Evolutionary conservation across 2,113 vertebrate species (phyloP).

Genomic region (Sylvietta virens): DNA sequence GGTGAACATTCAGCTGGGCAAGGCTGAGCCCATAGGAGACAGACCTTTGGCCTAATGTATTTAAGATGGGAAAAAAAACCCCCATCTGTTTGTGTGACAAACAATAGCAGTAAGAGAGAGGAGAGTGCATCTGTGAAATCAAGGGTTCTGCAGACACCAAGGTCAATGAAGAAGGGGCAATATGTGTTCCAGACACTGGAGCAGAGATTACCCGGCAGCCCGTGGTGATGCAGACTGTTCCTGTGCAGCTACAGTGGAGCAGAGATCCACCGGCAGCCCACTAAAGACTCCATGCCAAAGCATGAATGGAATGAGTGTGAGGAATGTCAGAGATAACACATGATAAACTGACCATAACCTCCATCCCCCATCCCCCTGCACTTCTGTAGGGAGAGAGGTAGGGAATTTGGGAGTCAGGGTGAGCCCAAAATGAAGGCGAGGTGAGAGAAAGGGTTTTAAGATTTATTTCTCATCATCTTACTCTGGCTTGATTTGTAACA

Average conservation of each 20-base stretch:
- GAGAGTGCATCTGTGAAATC: background rate
- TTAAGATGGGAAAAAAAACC: background rate
- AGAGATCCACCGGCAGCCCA: background rate
- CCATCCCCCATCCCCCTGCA: background rate
- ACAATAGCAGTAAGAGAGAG: background rate
- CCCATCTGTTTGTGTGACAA: background rate
- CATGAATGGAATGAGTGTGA: background rate
- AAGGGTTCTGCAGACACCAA: background rate
- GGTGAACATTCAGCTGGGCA: fast-evolving
- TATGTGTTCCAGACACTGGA: background rate
- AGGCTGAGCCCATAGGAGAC: fast-evolving
- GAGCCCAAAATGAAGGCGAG: background rate
- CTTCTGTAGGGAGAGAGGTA: background rate
- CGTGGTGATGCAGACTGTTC: too few species aligned
- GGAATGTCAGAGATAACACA: fast-evolving
- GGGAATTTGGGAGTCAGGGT: background rate
- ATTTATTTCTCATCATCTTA: background rate
- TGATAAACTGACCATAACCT: background rate
- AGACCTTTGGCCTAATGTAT: background rate
- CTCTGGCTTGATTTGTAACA: background rate
- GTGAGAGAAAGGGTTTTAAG: background rate
- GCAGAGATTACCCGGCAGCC: background rate
- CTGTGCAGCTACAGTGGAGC: background rate
- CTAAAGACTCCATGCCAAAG: background rate
- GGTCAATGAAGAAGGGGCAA: background rate